Percentiles rank a stretch among this genome's conserved stretches.
Evolutionary conservation across 1,140 invertebrate species (phyloP).

Genomic region (Theocolax elegans): DNA sequence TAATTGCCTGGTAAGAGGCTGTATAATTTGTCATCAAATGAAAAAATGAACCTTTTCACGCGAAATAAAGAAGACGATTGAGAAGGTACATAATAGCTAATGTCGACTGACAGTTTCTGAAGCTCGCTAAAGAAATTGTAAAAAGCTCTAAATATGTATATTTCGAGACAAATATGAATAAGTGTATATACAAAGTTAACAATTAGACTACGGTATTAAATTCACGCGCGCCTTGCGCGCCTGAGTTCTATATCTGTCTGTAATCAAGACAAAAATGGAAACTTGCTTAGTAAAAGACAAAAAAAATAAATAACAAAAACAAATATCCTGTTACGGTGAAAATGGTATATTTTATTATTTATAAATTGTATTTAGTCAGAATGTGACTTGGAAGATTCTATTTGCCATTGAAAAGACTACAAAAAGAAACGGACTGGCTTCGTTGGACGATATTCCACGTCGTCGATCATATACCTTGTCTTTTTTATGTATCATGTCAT

Average conservation of each 20-base stretch:
- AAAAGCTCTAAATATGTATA: slow-evolving; percentile 51
- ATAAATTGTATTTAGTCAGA: slow-evolving; percentile 52
- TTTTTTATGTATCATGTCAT: slow-evolving; percentile 23
- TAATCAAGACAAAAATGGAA: slow-evolving; percentile 39
- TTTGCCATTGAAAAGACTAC: slow-evolving; percentile 52
- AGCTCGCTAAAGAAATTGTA: slow-evolving; percentile 49
- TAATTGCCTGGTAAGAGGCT: slow-evolving; percentile 27
- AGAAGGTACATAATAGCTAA: slow-evolving; percentile 33
- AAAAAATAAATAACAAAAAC: slow-evolving; percentile 19
- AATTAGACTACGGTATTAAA: slow-evolving; percentile 39
- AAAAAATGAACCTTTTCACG: slow-evolving; percentile 20
- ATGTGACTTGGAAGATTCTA: slow-evolving; percentile 49
- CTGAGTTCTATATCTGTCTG: slow-evolving; percentile 38
- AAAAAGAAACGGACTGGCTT: slow-evolving; percentile 46
- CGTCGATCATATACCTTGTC: slow-evolving; percentile 15
- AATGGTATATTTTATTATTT: slow-evolving; percentile 56
- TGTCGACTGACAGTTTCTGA: slow-evolving; percentile 50
- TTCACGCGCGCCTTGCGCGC: slow-evolving; percentile 12
- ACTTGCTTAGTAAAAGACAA: slow-evolving; percentile 32
- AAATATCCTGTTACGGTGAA: slow-evolving; percentile 53
- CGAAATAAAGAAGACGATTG: not conserved
- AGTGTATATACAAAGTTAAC: slow-evolving; percentile 50
- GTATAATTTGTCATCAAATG: slow-evolving; percentile 18
- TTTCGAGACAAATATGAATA: slow-evolving; percentile 44
- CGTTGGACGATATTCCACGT: slow-evolving; percentile 35